Conservation (phyloP, 2,888 invertebrate genomes). For the Idaea biselata region DNA sequence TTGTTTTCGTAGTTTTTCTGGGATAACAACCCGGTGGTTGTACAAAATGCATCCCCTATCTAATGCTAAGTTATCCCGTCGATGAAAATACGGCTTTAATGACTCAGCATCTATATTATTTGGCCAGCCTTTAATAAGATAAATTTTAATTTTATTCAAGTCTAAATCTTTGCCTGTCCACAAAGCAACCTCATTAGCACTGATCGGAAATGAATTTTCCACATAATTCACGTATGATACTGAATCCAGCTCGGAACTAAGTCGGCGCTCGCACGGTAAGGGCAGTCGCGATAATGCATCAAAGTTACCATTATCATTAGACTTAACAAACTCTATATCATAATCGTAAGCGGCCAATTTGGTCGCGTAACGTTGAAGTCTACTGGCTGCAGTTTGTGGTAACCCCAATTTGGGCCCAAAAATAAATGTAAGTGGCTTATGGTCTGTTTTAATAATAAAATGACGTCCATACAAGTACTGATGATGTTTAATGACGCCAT, state of each 20-base stretch:
- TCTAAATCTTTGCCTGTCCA: slow-evolving; percentile 6
- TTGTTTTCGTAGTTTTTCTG: slow-evolving; percentile 7
- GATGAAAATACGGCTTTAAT: slow-evolving; percentile 14
- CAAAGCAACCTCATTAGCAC: slow-evolving; percentile 5
- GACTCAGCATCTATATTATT: slow-evolving; percentile 5
- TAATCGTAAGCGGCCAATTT: slow-evolving; percentile 30
- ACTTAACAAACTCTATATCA: slow-evolving; percentile 8
- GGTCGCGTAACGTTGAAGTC: slow-evolving; percentile 21
- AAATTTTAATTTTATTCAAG: slow-evolving; percentile 9
- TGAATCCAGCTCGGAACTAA: slow-evolving; percentile 4
- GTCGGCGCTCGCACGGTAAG: not conserved
- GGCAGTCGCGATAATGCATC: slow-evolving; percentile 9
- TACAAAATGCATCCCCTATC: slow-evolving; percentile 21
- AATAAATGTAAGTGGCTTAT: slow-evolving; percentile 14
- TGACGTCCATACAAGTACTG: slow-evolving; percentile 17
- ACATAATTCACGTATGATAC: slow-evolving; percentile 11
- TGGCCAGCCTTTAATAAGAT: slow-evolving; percentile 21
- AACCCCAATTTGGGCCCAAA: slow-evolving; percentile 17
- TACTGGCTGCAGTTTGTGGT: slow-evolving; percentile 17
- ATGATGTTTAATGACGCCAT: slow-evolving; percentile 15
- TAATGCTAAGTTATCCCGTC: slow-evolving; percentile 13
- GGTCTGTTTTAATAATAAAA: slow-evolving; percentile 16
- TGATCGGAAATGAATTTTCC: slow-evolving; percentile 8
- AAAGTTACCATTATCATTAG: slow-evolving; percentile 7
- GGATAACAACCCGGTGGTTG: slow-evolving; percentile 19